phyloP scores from a whole-genome alignment of 1,140 invertebrate genomes.

The Anthonomus grandis region DNA sequence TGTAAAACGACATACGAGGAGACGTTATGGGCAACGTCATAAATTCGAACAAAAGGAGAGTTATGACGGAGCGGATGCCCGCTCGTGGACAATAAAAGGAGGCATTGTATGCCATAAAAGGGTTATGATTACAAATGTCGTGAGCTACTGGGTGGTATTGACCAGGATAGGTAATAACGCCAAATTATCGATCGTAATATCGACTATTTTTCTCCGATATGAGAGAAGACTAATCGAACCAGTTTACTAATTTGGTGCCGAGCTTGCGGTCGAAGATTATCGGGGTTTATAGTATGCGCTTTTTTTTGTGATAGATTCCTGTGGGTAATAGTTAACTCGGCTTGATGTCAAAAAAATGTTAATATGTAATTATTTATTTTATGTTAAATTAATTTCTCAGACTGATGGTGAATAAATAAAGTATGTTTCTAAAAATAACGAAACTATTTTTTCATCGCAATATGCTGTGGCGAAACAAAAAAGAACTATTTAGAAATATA shows the following conservation, averaged over 20 bases:
- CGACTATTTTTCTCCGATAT: slow-evolving; percentile 13
- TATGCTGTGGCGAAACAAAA: no score
- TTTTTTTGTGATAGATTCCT: no score
- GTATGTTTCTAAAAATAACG: no score
- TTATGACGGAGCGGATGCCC: slow-evolving; percentile 14
- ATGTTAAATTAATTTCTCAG: no score
- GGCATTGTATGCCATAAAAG: slow-evolving; percentile 25
- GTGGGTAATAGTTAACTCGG: no score
- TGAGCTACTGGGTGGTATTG: slow-evolving; percentile 26
- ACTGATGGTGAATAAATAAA: no score
- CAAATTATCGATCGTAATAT: slow-evolving; percentile 21
- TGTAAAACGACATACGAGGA: slow-evolving; percentile 12
- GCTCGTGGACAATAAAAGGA: slow-evolving; percentile 19
- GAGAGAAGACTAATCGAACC: slow-evolving; percentile 12
- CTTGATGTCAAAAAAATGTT: no score
- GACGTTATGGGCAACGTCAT: slow-evolving; percentile 9
- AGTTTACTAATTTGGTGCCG: slow-evolving; percentile 20
- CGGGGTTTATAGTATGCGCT: no score
- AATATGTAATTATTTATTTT: no score
- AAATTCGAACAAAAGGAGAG: slow-evolving; percentile 23
- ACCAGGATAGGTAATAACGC: slow-evolving; percentile 17
- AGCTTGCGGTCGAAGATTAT: no score
- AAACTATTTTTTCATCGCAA: no score
- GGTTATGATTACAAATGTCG: slow-evolving; percentile 17
- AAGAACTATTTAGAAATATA: no score